These are phyloP conservation scores for Scopus umbretta DNA, from an alignment of 2,113 vertebrate species.

Conservation along the genomic window DNA sequence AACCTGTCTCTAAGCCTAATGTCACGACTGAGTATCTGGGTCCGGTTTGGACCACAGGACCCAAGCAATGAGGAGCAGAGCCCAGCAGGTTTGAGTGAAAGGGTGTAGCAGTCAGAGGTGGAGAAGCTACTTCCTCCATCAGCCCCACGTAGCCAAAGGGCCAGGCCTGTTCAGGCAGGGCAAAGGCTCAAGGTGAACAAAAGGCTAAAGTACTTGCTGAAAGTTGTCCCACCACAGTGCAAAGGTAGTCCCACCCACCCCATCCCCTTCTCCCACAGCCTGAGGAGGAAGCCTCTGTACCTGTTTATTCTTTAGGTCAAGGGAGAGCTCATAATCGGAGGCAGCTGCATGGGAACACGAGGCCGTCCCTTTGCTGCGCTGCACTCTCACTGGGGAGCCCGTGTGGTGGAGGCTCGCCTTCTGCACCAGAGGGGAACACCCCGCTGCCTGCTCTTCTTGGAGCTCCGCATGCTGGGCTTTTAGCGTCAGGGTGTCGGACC, in stretches of 20 bases:
- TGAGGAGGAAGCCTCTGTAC: slow-evolving; percentile 77
- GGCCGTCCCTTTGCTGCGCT: slow-evolving; percentile 82
- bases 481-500: slow-evolving; percentile 73
- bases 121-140: neutral
- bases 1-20: neutral
- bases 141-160: neutral
- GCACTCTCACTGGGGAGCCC: slow-evolving; percentile 88
- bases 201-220: neutral
- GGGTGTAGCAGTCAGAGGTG: neutral
- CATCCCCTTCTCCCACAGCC: slow-evolving; percentile 53
- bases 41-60: neutral
- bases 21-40: neutral
- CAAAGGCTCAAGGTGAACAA: neutral
- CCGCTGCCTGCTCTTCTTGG: slow-evolving; percentile 79
- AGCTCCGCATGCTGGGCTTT: slow-evolving; percentile 69
- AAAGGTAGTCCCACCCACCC: neutral
- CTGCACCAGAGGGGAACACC: slow-evolving; percentile 75
- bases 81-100: neutral
- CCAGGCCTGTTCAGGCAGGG: neutral
- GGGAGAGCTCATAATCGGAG: slow-evolving; percentile 96
- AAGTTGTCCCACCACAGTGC: neutral
- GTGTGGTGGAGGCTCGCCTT: slow-evolving; percentile 88
- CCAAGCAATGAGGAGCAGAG: neutral
- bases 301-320: slow-evolving; percentile 99
- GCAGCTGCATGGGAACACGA: slow-evolving; percentile 86